phyloP scores from a whole-genome alignment of 2,797 vertebrate genomes.

The Meriones psammophilus region DNA sequence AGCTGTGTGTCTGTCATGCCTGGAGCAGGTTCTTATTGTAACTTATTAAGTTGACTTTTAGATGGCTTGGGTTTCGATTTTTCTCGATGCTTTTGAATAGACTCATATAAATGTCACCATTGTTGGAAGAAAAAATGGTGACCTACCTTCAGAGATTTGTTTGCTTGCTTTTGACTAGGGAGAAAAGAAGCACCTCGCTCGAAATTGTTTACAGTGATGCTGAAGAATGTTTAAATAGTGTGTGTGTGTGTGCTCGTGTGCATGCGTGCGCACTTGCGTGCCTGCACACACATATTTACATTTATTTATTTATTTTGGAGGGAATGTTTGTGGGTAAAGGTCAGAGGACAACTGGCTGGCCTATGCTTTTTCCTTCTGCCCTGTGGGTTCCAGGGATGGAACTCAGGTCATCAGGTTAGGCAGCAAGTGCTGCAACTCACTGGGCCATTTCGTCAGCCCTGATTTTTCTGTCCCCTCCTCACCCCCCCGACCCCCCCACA shows the following conservation, averaged over 20 bases:
- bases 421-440: too few relatives aligned
- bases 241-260: too few relatives aligned
- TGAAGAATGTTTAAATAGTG: not conserved
- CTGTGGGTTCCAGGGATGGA: not conserved
- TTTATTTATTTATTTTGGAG: not conserved
- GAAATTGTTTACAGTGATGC: not conserved
- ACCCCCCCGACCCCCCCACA: too few relatives aligned
- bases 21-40: not conserved
- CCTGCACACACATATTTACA: too few relatives aligned
- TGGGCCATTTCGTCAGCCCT: too few relatives aligned
- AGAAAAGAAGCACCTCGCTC: not conserved
- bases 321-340: not conserved
- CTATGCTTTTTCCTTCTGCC: not conserved
- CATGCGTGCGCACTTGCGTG: too few relatives aligned
- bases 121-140: not conserved
- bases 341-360: not conserved
- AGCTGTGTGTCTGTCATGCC: not conserved
- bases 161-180: constrained; percentile 61
- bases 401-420: not conserved
- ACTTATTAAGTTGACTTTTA: not conserved
- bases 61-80: constrained; percentile 22
- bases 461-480: not conserved
- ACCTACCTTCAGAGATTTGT: not conserved
- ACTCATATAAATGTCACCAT: constrained; percentile 49
- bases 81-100: constrained; percentile 36